Base-by-base conservation (phyloP, 1,140 invertebrate genomes). In the Triops longicaudatus region DNA sequence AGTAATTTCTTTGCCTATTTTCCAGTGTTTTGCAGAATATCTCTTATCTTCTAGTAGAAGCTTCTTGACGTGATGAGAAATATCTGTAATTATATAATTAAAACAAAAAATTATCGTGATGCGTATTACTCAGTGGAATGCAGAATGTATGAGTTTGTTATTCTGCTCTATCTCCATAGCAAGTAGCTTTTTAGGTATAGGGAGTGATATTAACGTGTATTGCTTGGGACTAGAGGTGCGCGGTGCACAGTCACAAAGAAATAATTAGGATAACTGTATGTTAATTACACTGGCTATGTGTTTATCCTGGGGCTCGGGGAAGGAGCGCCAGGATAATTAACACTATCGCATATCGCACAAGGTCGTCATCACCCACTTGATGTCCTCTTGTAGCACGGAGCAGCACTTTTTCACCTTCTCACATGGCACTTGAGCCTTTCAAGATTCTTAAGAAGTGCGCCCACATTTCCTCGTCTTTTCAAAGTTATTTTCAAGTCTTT, bases 161-260 rank as follows among this genome's bases (percentile, higher is more conserved):
- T 37, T 37, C 7, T 37, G 31, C 31, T 37, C 7, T 37, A 7
- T 37, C 31, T 37, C 31, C 31, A 2, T 37, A 17, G 50, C 17
- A n/a, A 63, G 50, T 63, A 14, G 14, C 50, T n/a, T 63, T 63
- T 0, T n/a, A 14, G 9, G 14, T 14, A 12, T 63, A 63, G 9
- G 50, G 50, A 63, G 50, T 63, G 50, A 63, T 63, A 63, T 63
- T 63, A 63, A 63, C 50, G 50, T 63, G 50, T 63, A 63, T 63
- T 63, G 50, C 50, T 63, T 63, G 50, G 50, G 50, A 63, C 50
- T 63, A 63, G 50, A 63, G 50, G 50, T 63, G 50, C 50, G 50
- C 50, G 50, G 50, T 63, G 50, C 50, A 63, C 50, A 63, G 50
- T 63, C 50, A 63, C 50, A 63, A 63, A 63, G 50, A 63, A 22